These are phyloP conservation scores for Oikopleura dioica DNA, from an alignment of 23 tunicate genomes.

Conservation along the genomic window DNA sequence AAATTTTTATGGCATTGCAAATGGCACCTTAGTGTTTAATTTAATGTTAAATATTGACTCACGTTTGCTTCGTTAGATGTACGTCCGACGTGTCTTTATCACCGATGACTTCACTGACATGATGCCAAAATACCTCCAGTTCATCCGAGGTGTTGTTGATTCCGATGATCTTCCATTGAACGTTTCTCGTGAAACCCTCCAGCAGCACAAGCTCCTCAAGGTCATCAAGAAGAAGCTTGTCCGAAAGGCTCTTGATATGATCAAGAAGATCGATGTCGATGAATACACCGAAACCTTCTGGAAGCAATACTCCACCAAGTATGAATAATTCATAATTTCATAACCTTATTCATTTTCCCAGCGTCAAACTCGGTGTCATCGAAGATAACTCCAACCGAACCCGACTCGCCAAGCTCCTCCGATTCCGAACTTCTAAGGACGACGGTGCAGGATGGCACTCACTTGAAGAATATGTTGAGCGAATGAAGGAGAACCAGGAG, in stretches of 20 bases:
- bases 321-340: not conserved
- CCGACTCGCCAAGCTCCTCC: slow-evolving; percentile 64
- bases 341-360: not conserved
- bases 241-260: slow-evolving; percentile 82
- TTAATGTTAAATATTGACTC: not conserved
- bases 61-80: slow-evolving; percentile 26
- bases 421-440: slow-evolving; percentile 61
- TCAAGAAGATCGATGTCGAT: slow-evolving; percentile 68
- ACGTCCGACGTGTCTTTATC: slow-evolving; percentile 95
- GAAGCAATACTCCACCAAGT: slow-evolving; percentile 95
- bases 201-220: slow-evolving; percentile 90
- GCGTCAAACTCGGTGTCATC: slow-evolving; percentile 84
- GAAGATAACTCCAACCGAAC: slow-evolving; percentile 98
- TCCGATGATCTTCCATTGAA: slow-evolving; percentile 88
- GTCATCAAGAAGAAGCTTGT: slow-evolving; percentile 98
- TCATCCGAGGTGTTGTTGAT: slow-evolving; percentile 96
- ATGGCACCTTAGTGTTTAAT: not conserved
- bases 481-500: slow-evolving; percentile 97
- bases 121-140: slow-evolving; percentile 93
- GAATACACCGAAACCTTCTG: slow-evolving; percentile 73
- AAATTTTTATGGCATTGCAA: not conserved
- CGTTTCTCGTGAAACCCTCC: slow-evolving; percentile 98
- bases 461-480: slow-evolving; percentile 59
- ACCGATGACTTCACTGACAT: slow-evolving; percentile 97
- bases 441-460: slow-evolving; percentile 33